Evolutionary conservation across 2,113 vertebrate genomes (phyloP).

Genomic region (Circaetus cinerascens): DNA sequence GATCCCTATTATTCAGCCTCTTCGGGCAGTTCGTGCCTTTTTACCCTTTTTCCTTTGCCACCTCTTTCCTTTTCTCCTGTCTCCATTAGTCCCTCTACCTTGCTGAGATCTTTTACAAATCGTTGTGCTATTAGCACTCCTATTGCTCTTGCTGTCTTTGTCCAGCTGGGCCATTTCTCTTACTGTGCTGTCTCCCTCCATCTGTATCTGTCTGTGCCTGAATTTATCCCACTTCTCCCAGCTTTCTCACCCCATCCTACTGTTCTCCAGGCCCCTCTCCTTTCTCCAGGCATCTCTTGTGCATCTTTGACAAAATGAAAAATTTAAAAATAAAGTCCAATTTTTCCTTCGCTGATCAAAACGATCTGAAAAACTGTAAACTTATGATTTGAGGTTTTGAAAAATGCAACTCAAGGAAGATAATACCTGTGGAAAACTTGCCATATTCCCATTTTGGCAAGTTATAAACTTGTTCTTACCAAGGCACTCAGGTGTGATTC

Average conservation of each 20-base stretch:
- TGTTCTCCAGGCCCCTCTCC: not conserved
- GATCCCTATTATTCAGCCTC: not conserved
- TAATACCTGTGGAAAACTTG: not conserved
- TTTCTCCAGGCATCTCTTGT: not conserved
- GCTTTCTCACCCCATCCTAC: not conserved
- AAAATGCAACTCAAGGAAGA: not conserved
- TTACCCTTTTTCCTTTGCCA: not conserved
- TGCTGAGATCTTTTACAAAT: no score
- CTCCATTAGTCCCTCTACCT: not conserved
- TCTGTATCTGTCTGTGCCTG: not conserved
- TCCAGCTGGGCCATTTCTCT: not conserved
- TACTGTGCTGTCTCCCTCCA: no score
- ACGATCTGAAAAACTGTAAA: not conserved
- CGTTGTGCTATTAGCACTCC: not conserved
- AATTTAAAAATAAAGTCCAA: not conserved
- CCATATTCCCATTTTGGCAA: not conserved
- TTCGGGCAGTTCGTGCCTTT: not conserved
- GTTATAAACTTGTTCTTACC: not conserved
- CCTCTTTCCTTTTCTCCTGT: not conserved
- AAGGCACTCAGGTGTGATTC: not conserved
- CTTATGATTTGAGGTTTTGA: not conserved
- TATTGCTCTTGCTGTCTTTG: fast-evolving
- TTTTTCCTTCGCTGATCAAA: not conserved
- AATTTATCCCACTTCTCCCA: not conserved
- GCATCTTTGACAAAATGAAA: not conserved